A percentile compares a stretch with the other conserved stretches of the same genome.
Evolutionary conservation across 1,140 invertebrate species (phyloP).

Genomic region (Leptinotarsa texana): DNA sequence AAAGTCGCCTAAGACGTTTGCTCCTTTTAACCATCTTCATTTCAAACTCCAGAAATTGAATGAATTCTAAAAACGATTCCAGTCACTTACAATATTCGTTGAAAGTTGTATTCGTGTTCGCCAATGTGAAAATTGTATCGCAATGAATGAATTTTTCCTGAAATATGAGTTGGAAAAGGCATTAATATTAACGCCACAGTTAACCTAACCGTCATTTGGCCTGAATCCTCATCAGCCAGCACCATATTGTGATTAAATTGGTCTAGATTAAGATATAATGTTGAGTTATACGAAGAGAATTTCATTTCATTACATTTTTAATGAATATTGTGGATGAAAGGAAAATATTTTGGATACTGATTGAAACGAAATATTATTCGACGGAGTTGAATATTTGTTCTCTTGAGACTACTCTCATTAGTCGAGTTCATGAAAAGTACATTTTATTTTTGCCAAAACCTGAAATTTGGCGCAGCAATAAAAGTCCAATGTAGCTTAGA

Average conservation of each 20-base stretch:
- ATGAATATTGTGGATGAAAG: not conserved
- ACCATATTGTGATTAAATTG: not conserved
- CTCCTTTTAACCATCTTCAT: too few species aligned
- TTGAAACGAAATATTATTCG: not conserved
- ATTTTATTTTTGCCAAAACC: too few species aligned
- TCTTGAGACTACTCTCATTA: too few species aligned
- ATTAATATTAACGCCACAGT: slow-evolving; percentile 1
- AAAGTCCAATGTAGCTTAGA: too few species aligned
- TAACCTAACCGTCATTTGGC: slow-evolving; percentile 3
- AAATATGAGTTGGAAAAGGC: not conserved
- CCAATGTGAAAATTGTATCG: not conserved
- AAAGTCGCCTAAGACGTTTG: too few species aligned
- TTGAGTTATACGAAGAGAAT: not conserved
- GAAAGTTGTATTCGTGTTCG: too few species aligned
- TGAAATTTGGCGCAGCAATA: too few species aligned
- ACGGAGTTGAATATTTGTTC: too few species aligned
- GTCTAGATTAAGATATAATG: not conserved
- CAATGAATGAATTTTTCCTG: not conserved
- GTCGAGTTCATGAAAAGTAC: too few species aligned
- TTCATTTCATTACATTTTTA: not conserved
- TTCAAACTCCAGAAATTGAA: too few species aligned
- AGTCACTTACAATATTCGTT: too few species aligned
- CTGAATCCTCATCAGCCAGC: not conserved
- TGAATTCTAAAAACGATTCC: too few species aligned
- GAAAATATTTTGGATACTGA: not conserved